Conservation (phyloP, 2,888 invertebrate species). For the Andrena fulva region DNA sequence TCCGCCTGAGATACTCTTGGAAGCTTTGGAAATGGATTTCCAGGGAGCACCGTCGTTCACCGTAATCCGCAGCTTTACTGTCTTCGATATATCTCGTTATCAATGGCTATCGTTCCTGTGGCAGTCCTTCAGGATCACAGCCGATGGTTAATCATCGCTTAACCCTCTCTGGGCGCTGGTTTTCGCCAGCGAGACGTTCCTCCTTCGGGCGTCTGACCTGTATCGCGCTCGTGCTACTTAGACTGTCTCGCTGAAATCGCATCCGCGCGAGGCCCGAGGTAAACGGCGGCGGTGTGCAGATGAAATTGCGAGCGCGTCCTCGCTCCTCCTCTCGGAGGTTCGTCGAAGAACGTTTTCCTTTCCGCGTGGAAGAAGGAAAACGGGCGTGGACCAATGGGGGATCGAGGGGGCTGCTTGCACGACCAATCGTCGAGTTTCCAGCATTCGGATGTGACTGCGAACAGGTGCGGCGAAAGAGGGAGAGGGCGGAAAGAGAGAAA, state of each 20-base stretch:
- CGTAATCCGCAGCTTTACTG: conserved; percentile 79
- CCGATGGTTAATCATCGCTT: conserved; percentile 40
- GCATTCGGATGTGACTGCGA: conserved; percentile 79
- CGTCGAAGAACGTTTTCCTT: conserved; percentile 33
- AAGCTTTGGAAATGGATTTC: conserved; percentile 55
- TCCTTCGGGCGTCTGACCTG: conserved; percentile 18
- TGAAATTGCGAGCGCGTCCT: not conserved
- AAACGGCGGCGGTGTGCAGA: not conserved
- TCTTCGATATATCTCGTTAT: conserved; percentile 77
- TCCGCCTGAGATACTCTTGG: not conserved
- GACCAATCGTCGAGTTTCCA: conserved; percentile 81
- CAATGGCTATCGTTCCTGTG: conserved; percentile 77
- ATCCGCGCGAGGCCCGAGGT: not conserved
- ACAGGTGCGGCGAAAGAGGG: conserved; percentile 59
- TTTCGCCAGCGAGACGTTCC: conserved; percentile 4
- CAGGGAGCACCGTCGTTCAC: conserved; percentile 61
- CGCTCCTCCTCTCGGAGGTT: conserved; percentile 33
- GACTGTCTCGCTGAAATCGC: no score
- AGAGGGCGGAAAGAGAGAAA: not conserved
- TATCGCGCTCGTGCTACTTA: conserved; percentile 24
- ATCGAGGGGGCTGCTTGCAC: conserved; percentile 53
- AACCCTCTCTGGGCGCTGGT: conserved; percentile 26
- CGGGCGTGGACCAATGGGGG: conserved; percentile 71
- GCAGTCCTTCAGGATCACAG: conserved; percentile 69
- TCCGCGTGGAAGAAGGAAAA: conserved; percentile 47